Percentiles rank a stretch among this genome's conserved stretches.
Evolutionary conservation across 2,113 vertebrate genomes (phyloP).

Genomic region (Paraplagusia blochii): DNA sequence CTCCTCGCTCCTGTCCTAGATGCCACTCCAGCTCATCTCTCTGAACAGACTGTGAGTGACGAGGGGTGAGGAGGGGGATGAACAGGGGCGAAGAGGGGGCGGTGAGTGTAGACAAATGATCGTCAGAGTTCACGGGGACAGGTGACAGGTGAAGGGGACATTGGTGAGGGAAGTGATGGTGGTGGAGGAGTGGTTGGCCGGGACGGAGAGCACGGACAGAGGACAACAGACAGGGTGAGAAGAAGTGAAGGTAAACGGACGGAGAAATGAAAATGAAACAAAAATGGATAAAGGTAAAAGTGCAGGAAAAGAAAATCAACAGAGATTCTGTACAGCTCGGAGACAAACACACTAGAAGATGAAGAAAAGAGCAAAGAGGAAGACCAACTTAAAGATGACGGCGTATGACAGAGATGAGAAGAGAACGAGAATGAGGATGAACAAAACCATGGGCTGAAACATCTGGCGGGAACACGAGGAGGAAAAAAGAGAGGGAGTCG

Average conservation of each 20-base stretch:
- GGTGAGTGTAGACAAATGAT: constrained; percentile 39
- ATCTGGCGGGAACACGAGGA: constrained; percentile 85
- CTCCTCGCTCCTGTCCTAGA: constrained; percentile 84
- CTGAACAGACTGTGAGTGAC: constrained; percentile 91
- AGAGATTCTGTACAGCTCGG: constrained; percentile 49
- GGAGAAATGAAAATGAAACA: constrained; percentile 71
- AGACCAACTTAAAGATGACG: constrained; percentile 90
- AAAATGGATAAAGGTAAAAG: constrained; percentile 53
- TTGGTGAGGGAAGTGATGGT: constrained; percentile 72
- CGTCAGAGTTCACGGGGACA: constrained; percentile 39
- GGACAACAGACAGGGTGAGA: constrained; percentile 73
- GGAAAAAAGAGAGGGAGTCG: constrained; percentile 72
- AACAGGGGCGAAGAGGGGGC: not conserved
- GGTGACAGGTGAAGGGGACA: constrained; percentile 63
- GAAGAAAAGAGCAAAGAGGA: constrained; percentile 90
- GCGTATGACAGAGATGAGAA: constrained; percentile 87
- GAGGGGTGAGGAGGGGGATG: constrained; percentile 18
- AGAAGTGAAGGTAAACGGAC: constrained; percentile 52
- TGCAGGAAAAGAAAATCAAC: constrained; percentile 24
- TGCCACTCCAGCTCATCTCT: constrained; percentile 96
- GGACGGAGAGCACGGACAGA: constrained; percentile 71
- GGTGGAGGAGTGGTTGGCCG: constrained; percentile 52
- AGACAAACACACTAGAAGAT: constrained; percentile 78
- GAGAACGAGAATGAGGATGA: constrained; percentile 86
- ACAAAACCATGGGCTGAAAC: constrained; percentile 90